These are phyloP conservation scores for Phalacrocorax carbo DNA, from an alignment of 2,113 vertebrate species.

Conservation along the genomic window DNA sequence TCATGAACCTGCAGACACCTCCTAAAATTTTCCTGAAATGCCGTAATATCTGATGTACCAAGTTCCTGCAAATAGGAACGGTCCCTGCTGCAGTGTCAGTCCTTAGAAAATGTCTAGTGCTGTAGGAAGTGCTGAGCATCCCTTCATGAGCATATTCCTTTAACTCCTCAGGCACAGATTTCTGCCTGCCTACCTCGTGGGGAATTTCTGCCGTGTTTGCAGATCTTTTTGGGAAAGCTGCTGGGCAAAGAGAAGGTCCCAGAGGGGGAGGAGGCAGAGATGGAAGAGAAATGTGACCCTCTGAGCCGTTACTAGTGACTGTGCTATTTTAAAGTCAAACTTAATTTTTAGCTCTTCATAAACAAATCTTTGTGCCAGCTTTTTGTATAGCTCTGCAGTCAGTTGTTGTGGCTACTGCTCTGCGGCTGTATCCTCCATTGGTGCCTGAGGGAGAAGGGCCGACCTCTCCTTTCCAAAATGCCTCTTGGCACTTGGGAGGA, in stretches of 20 bases:
- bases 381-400: conserved; percentile 5
- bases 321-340: conserved; percentile 27
- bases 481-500: accelerated
- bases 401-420: background rate
- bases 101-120: background rate
- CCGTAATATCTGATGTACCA: background rate
- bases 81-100: background rate
- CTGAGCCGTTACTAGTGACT: background rate
- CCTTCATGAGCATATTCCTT: background rate
- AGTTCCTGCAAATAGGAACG: background rate
- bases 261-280: background rate
- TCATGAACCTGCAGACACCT: background rate
- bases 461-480: background rate
- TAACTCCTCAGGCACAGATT: background rate
- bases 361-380: background rate
- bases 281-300: conserved; percentile 33
- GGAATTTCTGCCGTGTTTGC: background rate
- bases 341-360: conserved; percentile 38
- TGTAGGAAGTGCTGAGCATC: background rate
- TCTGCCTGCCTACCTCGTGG: background rate
- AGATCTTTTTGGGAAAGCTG: background rate
- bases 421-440: accelerated
- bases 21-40: background rate
- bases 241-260: background rate
- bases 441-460: background rate